Percentiles rank a stretch among this genome's conserved stretches.
phyloP scores from a whole-genome alignment of 2,113 vertebrate species.

The Raja brachyura region DNA sequence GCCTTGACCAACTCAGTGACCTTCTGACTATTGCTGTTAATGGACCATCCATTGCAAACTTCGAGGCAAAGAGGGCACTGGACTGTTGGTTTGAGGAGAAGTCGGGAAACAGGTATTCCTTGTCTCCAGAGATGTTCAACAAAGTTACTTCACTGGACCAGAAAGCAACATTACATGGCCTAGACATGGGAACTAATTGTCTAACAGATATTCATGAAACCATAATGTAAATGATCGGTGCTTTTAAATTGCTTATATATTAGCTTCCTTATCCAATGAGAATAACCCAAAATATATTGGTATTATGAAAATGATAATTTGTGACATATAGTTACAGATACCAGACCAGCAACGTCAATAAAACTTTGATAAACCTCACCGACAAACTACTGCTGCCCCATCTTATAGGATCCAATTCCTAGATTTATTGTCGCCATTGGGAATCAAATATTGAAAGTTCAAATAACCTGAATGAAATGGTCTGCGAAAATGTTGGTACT shows the following conservation, averaged over 20 bases:
- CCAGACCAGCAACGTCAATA: not conserved
- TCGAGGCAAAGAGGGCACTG: constrained; percentile 82
- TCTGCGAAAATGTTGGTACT: not conserved
- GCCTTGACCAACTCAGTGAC: constrained; percentile 84
- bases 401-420: not conserved
- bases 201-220: constrained; percentile 71
- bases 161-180: constrained; percentile 67
- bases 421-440: not conserved
- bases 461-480: not conserved
- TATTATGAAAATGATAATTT: not conserved
- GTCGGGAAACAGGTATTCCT: constrained; percentile 74
- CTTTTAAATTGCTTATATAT: not conserved
- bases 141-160: constrained; percentile 74
- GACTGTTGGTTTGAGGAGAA: constrained; percentile 98
- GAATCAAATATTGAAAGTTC: not conserved
- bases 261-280: not conserved
- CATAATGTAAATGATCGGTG: constrained; percentile 46
- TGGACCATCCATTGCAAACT: constrained; percentile 74
- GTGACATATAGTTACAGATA: constrained; percentile 7
- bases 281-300: not conserved
- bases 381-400: no score
- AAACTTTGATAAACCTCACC: not conserved
- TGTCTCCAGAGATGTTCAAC: constrained; percentile 74
- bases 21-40: constrained; percentile 79
- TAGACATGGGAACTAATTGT: constrained; percentile 74